Evolutionary conservation across 64 coral and sea anemone genomes (phyloP), one percentile per base, ranked within the genome.

Genomic region (Actinia tenebrosa): DNA sequence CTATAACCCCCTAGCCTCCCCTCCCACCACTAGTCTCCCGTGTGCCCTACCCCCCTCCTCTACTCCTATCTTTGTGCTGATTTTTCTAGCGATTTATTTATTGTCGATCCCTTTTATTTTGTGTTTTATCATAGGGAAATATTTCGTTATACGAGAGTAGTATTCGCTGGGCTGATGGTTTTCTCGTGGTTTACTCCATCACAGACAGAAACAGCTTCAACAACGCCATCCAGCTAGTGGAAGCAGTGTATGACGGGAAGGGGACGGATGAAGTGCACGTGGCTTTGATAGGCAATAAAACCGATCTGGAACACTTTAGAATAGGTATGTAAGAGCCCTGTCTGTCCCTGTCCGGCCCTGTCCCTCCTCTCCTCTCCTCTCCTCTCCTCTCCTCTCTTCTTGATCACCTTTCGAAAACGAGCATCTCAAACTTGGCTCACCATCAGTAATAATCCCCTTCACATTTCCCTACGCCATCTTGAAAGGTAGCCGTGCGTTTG

Each of bases 181-280:
- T 99, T 71, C 84, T 94, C 20, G 97, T 99, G 10, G 93, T 94
- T 22, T 99, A 99, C 88, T 90, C 90, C 10, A 93, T 99, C 8
- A 99, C 97, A 19, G 97, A 99, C 69, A 99, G 87, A 83, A 92
- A 92, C 30, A 99, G 97, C 84, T 99, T 99, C 62, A 93, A 94
- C 23, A 85, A 90, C 13, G 97, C 97, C 0, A 72, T 99, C 14
- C 93, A 99, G 46, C 62, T 93, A 20, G 93, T 99, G 10, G 91
- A 92, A 44, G 86, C 84, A 44, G 93, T 99, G 44, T 94, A 95
- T 60, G 93, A 95, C 19, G 85, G 82, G 22, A 99, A 99, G 52
- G 93, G 91, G 9, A 99, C 93, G 4, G 93, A 95, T 55, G 97
- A 99, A 58, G 88, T 99, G n/a, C 88, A 95, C 64, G 91, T 99